Base-by-base conservation (phyloP, 2,797 vertebrate species). In the Gymnothorax javanicus region DNA sequence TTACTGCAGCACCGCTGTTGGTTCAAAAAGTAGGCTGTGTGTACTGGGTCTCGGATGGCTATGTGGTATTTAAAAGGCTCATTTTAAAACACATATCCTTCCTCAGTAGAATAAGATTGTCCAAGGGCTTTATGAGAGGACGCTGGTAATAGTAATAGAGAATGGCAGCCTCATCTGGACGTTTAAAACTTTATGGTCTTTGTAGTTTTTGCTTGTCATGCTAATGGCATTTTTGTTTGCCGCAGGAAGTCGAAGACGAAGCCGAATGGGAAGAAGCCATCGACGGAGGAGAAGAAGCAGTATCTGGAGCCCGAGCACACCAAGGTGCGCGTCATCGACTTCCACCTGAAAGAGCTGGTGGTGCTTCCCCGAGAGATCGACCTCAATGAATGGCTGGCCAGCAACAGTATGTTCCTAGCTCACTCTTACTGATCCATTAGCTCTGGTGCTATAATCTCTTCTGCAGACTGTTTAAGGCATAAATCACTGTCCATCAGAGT, bases 311-410 rank as follows among this genome's bases (percentile, higher is more conserved):
- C 97, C 0, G 99, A 99, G 94, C 97, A 97, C 91, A 97, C 98
- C 56, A 97, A 97, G 91, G 97, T 98, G 90, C 95, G 98, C 11
- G 98, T 99, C 92, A 96, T 98, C 0, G 99, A 99, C 94, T 98
- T 98, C 0, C 97, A 98, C 91, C 97, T 99, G 89, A 98, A 98
- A 95, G 98, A 99, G 91, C 96, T 99, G 94, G 99, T 99, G 94
- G 96, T 97, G 93, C 94, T 99, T 93, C 99, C 98, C 73, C 96
- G 97, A 85, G 99, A 99, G 96, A 99, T 99, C 86, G 99, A 99
- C 95, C 98, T 99, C 94, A 99, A 99, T 0, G 98, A 99, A 94
- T 99, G 99, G 99, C 97, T 99, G 86, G 98, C 99, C 89, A 99
- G 98, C 96, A 99, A 98, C 94, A 98, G 98, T 99, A 93, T 94